Evolutionary conservation across 2,113 vertebrate genomes (phyloP).

Genomic region (Vanacampus margaritifer): DNA sequence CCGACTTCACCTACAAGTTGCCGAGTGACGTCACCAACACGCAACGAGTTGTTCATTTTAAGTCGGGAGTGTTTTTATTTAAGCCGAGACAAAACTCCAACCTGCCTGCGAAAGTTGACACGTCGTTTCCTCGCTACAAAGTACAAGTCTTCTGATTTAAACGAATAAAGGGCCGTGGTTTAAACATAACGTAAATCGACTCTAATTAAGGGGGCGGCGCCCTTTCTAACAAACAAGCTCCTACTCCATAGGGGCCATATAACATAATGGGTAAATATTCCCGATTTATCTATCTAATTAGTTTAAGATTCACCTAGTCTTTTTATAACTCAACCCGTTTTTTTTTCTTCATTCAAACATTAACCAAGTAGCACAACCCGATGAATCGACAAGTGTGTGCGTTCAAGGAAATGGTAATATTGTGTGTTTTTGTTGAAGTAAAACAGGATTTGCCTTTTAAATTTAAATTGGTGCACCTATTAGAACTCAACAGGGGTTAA

Average conservation of each 20-base stretch:
- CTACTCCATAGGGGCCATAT: too few species aligned
- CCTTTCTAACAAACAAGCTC: background rate
- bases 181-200: background rate
- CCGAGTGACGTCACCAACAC: background rate
- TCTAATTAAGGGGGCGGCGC: background rate
- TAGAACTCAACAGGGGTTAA: background rate
- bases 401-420: background rate
- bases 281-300: too few species aligned
- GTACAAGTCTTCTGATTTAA: background rate
- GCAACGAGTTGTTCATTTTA: background rate
- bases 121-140: conserved; percentile 4
- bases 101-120: background rate
- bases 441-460: background rate
- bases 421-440: background rate
- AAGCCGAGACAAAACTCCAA: background rate
- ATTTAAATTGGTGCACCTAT: background rate
- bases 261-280: background rate
- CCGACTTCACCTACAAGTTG: background rate
- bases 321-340: background rate
- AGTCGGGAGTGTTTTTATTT: background rate
- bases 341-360: background rate
- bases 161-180: background rate
- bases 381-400: too few species aligned
- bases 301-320: background rate
- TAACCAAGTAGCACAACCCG: too few species aligned